A percentile compares a stretch with the other conserved stretches of the same genome.
phyloP scores from a whole-genome alignment of 2,113 vertebrate species.

The Brachypodius melanocephalos region DNA sequence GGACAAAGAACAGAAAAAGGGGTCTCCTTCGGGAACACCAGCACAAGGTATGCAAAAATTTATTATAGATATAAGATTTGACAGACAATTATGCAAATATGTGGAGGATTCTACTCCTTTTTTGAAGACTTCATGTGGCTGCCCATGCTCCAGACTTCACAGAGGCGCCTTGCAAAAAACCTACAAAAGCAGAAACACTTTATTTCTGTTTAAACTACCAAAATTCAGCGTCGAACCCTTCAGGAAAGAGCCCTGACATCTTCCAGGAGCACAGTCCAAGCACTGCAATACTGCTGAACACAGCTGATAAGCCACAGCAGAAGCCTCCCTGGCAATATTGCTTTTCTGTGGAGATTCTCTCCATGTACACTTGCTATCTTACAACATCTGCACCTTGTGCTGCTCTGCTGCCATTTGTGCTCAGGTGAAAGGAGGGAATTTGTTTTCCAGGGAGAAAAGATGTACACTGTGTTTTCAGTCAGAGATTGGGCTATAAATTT shows the following conservation, averaged over 20 bases:
- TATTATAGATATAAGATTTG: not conserved
- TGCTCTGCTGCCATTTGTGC: not conserved
- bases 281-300: not conserved
- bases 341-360: not conserved
- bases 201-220: not conserved
- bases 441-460: not conserved
- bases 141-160: not conserved
- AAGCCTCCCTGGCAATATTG: not conserved
- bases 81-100: not conserved
- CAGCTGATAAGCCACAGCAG: not conserved
- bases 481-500: not conserved
- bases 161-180: not conserved
- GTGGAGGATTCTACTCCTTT: not conserved
- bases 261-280: not conserved
- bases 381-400: not conserved
- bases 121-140: not conserved
- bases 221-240: not conserved
- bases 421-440: not conserved
- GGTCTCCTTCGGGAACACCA: not conserved
- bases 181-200: not conserved
- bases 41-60: not conserved
- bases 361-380: rapidly evolving
- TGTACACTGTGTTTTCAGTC: not conserved
- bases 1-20: not conserved
- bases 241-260: not conserved